phyloP scores from a whole-genome alignment of 2,113 vertebrate genomes.

The Hippotragus niger region DNA sequence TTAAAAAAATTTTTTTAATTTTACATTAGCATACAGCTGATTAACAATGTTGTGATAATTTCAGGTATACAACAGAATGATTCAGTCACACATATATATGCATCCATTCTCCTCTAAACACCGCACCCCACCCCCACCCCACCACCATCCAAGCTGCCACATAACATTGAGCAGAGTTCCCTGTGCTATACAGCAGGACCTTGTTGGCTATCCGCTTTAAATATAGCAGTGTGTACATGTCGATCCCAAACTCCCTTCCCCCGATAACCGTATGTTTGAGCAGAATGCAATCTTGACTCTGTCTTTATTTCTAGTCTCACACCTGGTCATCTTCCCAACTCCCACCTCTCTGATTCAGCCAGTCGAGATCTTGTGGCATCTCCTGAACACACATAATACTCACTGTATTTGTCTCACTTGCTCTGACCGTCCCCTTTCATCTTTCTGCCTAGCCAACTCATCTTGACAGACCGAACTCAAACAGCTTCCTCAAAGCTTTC shows the following conservation, averaged over 20 bases:
- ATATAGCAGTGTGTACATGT: neutral
- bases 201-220: neutral
- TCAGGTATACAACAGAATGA: neutral
- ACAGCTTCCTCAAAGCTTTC: neutral
- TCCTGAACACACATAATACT: neutral
- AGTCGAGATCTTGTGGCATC: neutral
- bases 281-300: neutral
- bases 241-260: neutral
- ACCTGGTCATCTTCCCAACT: neutral
- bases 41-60: neutral
- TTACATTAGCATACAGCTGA: neutral
- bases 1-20: accelerated
- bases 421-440: neutral
- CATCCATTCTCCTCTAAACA: neutral
- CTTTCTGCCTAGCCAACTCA: neutral
- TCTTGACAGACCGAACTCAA: neutral
- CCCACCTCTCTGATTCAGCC: neutral
- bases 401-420: neutral
- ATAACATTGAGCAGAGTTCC: neutral
- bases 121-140: accelerated
- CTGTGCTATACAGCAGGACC: neutral
- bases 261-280: neutral
- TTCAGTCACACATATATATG: neutral
- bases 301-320: neutral
- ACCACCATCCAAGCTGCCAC: neutral